Evolutionary conservation across 2,113 vertebrate genomes (phyloP), one percentile per base, ranked within the genome.

Genomic region (Aegithalos caudatus): DNA sequence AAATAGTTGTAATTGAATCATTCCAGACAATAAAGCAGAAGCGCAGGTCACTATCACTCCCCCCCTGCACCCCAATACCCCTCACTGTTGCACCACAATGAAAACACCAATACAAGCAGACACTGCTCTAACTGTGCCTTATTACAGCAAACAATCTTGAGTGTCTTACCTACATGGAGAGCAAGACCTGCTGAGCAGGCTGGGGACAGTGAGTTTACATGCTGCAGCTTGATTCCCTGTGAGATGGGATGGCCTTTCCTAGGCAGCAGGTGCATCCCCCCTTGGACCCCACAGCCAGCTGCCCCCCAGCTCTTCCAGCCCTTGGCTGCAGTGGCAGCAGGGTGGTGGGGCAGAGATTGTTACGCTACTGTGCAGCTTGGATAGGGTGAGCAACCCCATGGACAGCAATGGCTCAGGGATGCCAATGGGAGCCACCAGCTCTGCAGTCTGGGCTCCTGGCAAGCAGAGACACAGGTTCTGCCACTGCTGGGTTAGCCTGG

Each of bases 1-100:
- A 47, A 92, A 66, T 22, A 79, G 33, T 60, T 69, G 71, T 86
- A 88, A 95, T 57, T 58, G 62, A 93, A 71, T 93, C 78, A 91
- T 74, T 95, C 72, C 82, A 88, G 90, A 86, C 74, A 88, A 61
- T 61, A 92, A 95, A 88, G 54, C 86, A 48, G 85, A 92, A 60
- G 89, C 5, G 2, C 24, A 61, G 84, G 64, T 80, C 87, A 73
- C n/a, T 37, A 19, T 25, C 1, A 2, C 51, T 87, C 42, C 50
- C n/a, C n/a, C 71, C 24, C 19, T 0, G 0, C 0, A 0, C 71
- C 57, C 38, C 85, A 66, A 7, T 31, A 60, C 44, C 81, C 76
- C 35, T 74, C 60, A 44, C 33, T 20, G 54, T 56, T 56, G 67
- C 24, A 9, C 51, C 19, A 3, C 73, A 67, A 33, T 37, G 35